Percentiles rank a stretch among this genome's conserved stretches.
Evolutionary conservation across 2,797 vertebrate genomes (phyloP).

Genomic region (Leptoclinus maculatus): DNA sequence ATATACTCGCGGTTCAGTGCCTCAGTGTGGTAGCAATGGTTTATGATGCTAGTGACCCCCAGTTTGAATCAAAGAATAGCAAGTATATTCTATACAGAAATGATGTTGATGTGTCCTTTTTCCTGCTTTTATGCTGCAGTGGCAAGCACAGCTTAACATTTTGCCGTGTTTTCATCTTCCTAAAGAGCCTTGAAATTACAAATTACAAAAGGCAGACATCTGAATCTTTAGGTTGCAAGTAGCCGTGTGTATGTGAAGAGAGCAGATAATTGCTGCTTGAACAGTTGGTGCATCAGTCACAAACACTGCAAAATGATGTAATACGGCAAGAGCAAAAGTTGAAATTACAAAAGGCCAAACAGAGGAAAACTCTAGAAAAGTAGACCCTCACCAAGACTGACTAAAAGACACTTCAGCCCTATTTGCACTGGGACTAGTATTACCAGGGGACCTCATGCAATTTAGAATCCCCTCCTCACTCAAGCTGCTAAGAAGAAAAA

Average conservation of each 20-base stretch:
- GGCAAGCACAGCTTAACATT: too few relatives aligned
- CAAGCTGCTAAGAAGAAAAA: background rate
- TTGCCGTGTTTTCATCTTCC: background rate
- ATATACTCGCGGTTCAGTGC: background rate
- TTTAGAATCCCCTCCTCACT: background rate
- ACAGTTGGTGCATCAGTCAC: conserved; percentile 6
- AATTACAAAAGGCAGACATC: conserved; percentile 35
- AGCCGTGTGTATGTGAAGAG: conserved; percentile 12
- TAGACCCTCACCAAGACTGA: background rate
- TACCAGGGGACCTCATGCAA: background rate
- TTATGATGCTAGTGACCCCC: background rate
- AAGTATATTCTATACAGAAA: background rate
- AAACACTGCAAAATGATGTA: conserved; percentile 28
- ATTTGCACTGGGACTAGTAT: background rate
- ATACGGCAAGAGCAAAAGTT: background rate
- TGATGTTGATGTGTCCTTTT: background rate
- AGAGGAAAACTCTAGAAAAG: background rate
- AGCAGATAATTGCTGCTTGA: conserved; percentile 36
- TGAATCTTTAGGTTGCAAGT: conserved; percentile 34
- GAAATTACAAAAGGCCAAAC: background rate
- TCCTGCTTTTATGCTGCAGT: background rate
- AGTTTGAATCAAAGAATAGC: background rate
- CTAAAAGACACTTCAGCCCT: background rate
- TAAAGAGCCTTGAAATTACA: conserved; percentile 17
- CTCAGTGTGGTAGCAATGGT: background rate